Base-by-base conservation (phyloP, 2,888 invertebrate genomes). In the Belgica antarctica region DNA sequence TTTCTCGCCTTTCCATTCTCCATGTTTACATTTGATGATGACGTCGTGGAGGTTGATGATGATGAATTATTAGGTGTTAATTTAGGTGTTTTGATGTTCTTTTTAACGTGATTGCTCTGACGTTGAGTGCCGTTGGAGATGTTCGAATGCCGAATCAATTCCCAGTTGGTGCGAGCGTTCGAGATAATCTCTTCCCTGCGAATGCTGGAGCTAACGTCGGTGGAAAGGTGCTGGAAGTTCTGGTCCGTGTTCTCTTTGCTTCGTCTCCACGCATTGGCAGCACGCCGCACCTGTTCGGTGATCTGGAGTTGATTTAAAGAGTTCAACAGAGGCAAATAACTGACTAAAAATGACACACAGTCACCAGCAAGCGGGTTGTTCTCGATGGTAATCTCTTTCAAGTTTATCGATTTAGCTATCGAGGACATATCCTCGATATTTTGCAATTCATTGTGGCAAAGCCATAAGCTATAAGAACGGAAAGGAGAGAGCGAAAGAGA, bases 101-200 rank as follows among this genome's bases (percentile, higher is more conserved):
- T 86, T 57, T 57, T 68, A 12, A 57, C 47, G 25, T 68, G 68
- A 41, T 61, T 70, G 52, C 17, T 22, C 71, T 77, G 75, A 15
- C 70, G 70, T 61, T 70, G 59, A 34, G 24, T 36, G n/a, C 34
- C 69, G 34, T 27, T 61, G 7, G 41, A 31, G 27, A 70, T 70
- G 15, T 24, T 70, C 4, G 70, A 62, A 69, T 80, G 80, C 80
- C 86, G 88, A 2, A 91, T 79, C 62, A 91, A 79, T 77, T 92
- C 91, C 92, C 92, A 92, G 76, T 91, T 92, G n/a, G 90, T 90
- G 73, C 90, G 84, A 1, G 92, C 92, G 76, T 92, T 92, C 46
- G 90, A 88, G 72, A 92, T 92, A 1, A 91, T 87, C 78, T 92
- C 90, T 77, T 92, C 91, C n/a, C 91, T 82, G 0, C 87, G 83